phyloP scores from a whole-genome alignment of 2,888 invertebrate species.

The Synanthedon tipuliformis region DNA sequence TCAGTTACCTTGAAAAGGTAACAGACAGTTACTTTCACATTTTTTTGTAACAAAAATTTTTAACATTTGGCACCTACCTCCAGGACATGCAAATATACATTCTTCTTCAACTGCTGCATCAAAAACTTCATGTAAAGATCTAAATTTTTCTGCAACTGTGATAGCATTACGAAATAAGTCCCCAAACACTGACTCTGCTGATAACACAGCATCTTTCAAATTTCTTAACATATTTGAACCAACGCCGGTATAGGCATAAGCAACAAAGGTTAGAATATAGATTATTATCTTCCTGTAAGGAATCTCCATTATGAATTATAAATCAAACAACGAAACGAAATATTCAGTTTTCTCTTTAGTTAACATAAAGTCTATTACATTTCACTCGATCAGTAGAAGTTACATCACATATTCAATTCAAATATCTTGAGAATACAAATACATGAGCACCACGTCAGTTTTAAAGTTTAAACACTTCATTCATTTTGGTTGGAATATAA shows the following conservation, averaged over 20 bases:
- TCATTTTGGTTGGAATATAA: too few relatives aligned
- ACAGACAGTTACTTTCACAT: background rate
- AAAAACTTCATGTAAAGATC: conserved; percentile 82
- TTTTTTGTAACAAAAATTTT: background rate
- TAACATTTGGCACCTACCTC: conserved; percentile 55
- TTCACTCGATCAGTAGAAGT: too few relatives aligned
- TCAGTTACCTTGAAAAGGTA: background rate
- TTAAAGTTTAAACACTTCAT: too few relatives aligned
- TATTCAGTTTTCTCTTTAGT: too few relatives aligned
- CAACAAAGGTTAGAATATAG: conserved; percentile 80
- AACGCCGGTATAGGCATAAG: conserved; percentile 84
- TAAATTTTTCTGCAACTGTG: conserved; percentile 79
- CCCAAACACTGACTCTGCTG: conserved; percentile 84
- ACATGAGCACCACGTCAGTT: too few relatives aligned
- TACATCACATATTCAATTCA: too few relatives aligned
- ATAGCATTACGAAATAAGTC: conserved; percentile 81
- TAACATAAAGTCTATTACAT: too few relatives aligned
- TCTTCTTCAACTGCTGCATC: conserved; percentile 88
- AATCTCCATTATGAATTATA: conserved; percentile 68
- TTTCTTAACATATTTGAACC: conserved; percentile 80
- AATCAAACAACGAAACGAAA: too few relatives aligned
- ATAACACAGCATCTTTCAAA: conserved; percentile 81
- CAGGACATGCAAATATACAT: conserved; percentile 81
- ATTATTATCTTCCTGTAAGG: conserved; percentile 81
- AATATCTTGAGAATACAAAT: too few relatives aligned